Percentiles rank a stretch among this genome's conserved stretches.
phyloP scores from a whole-genome alignment of 92 coral and sea anemone species.

The Ricordea florida region DNA sequence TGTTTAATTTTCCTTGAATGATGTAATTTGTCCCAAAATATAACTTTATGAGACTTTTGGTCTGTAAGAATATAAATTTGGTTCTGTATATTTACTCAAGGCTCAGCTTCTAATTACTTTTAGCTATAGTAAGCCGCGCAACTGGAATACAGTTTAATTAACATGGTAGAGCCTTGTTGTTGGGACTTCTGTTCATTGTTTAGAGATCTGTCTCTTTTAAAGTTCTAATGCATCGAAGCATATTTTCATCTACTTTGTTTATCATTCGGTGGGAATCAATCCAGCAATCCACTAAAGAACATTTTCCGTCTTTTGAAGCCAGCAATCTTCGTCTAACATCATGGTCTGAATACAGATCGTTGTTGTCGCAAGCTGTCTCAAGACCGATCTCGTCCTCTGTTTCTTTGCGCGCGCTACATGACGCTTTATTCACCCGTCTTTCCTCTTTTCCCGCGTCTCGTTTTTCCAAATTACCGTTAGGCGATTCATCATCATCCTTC shows the following conservation, averaged over 20 bases:
- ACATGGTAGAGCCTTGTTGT: too few species aligned
- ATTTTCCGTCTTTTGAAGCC: not conserved
- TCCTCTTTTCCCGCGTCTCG: too few species aligned
- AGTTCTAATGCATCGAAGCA: not conserved
- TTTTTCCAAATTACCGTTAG: too few species aligned
- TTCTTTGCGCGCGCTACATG: too few species aligned
- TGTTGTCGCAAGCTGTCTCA: too few species aligned
- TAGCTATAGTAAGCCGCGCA: not conserved
- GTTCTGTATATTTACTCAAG: constrained; percentile 3
- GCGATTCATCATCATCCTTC: too few species aligned
- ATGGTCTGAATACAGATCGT: not conserved
- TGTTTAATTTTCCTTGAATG: too few species aligned
- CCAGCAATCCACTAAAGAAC: constrained; percentile 16
- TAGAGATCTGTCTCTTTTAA: constrained; percentile 36
- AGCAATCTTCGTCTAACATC: not conserved
- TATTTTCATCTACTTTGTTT: constrained; percentile 12
- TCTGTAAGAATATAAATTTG: constrained; percentile 13
- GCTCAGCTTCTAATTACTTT: constrained; percentile 28
- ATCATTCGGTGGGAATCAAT: too few species aligned
- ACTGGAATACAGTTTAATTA: constrained; percentile 16
- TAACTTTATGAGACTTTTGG: not conserved
- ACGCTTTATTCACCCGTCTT: too few species aligned
- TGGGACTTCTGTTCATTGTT: too few species aligned
- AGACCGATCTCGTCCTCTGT: too few species aligned
- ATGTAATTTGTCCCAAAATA: too few species aligned